These are phyloP conservation scores for Tethea ocularis DNA, from an alignment of 2,888 invertebrate genomes.

Conservation along the genomic window DNA sequence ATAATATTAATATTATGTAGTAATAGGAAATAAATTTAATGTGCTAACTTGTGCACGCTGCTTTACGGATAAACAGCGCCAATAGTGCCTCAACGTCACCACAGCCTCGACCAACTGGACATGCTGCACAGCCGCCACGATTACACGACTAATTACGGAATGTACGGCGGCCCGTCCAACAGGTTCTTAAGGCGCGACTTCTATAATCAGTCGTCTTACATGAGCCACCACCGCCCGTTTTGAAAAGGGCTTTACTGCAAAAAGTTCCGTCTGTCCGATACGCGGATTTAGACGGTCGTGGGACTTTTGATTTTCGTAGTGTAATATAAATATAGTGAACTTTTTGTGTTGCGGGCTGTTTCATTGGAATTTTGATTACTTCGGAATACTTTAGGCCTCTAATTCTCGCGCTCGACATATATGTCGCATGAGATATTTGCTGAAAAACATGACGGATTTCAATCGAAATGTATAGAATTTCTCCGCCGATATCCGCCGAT, in stretches of 20 bases:
- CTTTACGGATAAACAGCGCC: slow-evolving; percentile 50
- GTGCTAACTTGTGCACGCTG: slow-evolving; percentile 72
- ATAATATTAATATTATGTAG: slow-evolving; percentile 14
- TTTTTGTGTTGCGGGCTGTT: slow-evolving; percentile 51
- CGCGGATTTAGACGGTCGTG: slow-evolving; percentile 68
- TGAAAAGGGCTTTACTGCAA: slow-evolving; percentile 81
- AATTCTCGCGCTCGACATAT: too few relatives aligned
- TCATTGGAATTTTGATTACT: slow-evolving; percentile 32
- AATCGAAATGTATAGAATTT: too few relatives aligned
- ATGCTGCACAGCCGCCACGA: slow-evolving; percentile 73
- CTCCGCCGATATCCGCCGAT: too few relatives aligned
- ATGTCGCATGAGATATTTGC: too few relatives aligned
- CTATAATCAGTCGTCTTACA: slow-evolving; percentile 68
- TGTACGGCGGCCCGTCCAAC: slow-evolving; percentile 51
- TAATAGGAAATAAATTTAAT: too few relatives aligned
- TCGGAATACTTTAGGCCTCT: too few relatives aligned
- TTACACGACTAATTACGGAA: slow-evolving; percentile 62
- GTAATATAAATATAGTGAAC: slow-evolving; percentile 43
- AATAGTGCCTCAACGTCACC: slow-evolving; percentile 68
- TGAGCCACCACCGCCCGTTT: slow-evolving; percentile 77
- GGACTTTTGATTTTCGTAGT: slow-evolving; percentile 59
- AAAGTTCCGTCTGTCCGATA: slow-evolving; percentile 77
- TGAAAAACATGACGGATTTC: too few relatives aligned
- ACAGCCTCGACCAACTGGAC: slow-evolving; percentile 78
- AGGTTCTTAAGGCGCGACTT: slow-evolving; percentile 68